phyloP scores from a whole-genome alignment of 2,797 vertebrate genomes.

The Momotus momota region DNA sequence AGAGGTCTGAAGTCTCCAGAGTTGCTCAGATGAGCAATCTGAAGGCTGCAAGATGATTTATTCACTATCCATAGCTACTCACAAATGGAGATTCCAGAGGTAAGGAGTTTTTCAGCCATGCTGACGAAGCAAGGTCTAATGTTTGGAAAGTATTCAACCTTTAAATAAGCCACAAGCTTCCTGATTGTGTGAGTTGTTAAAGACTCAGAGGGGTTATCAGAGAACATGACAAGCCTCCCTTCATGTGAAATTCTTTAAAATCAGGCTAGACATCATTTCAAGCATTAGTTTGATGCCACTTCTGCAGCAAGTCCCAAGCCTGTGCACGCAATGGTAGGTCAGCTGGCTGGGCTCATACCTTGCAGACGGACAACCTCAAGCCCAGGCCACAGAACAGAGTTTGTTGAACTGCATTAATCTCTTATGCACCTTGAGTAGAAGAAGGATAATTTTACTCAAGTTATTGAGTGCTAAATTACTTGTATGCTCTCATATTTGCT shows the following conservation, averaged over 20 bases:
- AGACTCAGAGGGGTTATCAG: background rate
- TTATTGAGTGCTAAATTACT: background rate
- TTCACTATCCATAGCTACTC: background rate
- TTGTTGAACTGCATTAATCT: background rate
- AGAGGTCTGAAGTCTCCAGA: background rate
- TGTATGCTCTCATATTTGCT: background rate
- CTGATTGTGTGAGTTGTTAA: background rate
- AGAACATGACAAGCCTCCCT: background rate
- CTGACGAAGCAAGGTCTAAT: background rate
- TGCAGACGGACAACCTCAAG: too few species aligned
- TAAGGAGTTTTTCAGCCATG: background rate
- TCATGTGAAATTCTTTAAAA: background rate
- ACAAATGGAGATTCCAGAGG: background rate
- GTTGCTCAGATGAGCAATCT: background rate
- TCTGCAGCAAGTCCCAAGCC: background rate
- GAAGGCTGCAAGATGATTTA: background rate
- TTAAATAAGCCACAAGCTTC: background rate
- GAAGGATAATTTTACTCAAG: background rate
- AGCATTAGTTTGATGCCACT: background rate
- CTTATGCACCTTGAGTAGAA: accelerated
- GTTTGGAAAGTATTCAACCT: background rate
- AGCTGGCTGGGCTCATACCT: background rate
- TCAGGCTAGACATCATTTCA: background rate
- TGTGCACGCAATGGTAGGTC: accelerated
- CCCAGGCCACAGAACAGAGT: background rate